Evolutionary conservation across 2,797 vertebrate species (phyloP).

Genomic region (Myoxocephalus aenaeus): DNA sequence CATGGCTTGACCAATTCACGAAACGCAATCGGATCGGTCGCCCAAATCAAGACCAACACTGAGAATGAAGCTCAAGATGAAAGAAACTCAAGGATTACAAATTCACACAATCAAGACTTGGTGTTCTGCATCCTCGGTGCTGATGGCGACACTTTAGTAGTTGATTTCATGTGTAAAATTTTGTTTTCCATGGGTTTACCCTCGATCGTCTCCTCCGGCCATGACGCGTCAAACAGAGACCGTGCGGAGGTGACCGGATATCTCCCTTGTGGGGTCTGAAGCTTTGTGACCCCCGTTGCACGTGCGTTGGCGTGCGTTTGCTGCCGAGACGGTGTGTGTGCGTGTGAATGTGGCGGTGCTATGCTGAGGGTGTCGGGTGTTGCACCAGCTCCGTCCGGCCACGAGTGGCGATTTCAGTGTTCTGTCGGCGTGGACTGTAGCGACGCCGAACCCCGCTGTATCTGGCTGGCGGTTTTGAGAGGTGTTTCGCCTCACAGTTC

Average conservation of each 20-base stretch:
- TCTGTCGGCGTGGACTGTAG: constrained; percentile 95
- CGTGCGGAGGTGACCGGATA: constrained; percentile 2
- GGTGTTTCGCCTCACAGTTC: constrained; percentile 54
- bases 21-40: neutral
- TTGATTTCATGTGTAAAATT: neutral
- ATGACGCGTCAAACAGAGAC: constrained; percentile 1
- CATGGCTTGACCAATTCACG: constrained; percentile 3
- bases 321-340: constrained; percentile 13
- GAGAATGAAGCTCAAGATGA: constrained; percentile 19
- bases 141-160: neutral
- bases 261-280: constrained; percentile 9
- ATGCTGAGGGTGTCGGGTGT: constrained; percentile 61
- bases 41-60: neutral
- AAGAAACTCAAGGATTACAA: constrained; percentile 25
- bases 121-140: neutral
- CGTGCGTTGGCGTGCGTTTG: neutral
- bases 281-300: neutral
- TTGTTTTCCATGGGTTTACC: neutral
- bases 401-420: constrained; percentile 87
- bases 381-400: constrained; percentile 77
- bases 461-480: constrained; percentile 90
- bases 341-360: constrained; percentile 33
- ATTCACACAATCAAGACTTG: neutral
- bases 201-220: neutral
- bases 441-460: constrained; percentile 90